Percentiles rank a stretch among this genome's conserved stretches.
These are phyloP conservation scores for Physocephala rufipes DNA, from an alignment of 2,888 invertebrate genomes.

Conservation along the genomic window DNA sequence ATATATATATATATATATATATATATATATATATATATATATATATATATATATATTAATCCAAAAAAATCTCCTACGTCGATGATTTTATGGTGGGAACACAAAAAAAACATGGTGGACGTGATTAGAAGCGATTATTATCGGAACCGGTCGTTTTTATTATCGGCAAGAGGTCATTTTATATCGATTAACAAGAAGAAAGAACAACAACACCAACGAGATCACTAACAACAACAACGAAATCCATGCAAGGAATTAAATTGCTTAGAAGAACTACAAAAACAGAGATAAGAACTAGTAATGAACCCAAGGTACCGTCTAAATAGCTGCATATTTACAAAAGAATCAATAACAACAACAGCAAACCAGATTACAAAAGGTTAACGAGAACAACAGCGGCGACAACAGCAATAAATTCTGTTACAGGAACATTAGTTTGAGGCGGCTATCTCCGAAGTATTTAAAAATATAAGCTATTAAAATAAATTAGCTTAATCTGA, in stretches of 20 bases:
- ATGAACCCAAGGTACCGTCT: neutral
- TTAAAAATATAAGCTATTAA: neutral
- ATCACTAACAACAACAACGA: neutral
- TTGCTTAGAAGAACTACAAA: neutral
- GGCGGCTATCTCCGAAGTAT: conserved; percentile 3
- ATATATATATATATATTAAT: too few species aligned
- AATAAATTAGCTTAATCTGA: too few species aligned
- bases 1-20: too few species aligned
- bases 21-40: too few species aligned
- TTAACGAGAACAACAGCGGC: neutral
- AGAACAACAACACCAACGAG: neutral
- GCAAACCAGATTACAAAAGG: neutral
- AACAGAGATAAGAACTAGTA: neutral
- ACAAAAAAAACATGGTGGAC: neutral
- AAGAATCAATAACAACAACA: conserved; percentile 10
- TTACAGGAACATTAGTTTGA: too few species aligned
- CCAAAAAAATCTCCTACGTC: neutral
- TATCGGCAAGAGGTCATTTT: conserved; percentile 10
- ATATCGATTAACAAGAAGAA: neutral
- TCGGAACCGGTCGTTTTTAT: conserved; percentile 5
- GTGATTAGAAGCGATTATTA: conserved; percentile 22
- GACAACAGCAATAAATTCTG: neutral
- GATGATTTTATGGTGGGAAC: neutral
- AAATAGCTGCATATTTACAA: neutral
- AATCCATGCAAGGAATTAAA: neutral